A percentile compares a stretch with the other conserved stretches of the same genome.
These are phyloP conservation scores for Morpho deidamia DNA, from an alignment of 2,888 invertebrate species.

Conservation along the genomic window DNA sequence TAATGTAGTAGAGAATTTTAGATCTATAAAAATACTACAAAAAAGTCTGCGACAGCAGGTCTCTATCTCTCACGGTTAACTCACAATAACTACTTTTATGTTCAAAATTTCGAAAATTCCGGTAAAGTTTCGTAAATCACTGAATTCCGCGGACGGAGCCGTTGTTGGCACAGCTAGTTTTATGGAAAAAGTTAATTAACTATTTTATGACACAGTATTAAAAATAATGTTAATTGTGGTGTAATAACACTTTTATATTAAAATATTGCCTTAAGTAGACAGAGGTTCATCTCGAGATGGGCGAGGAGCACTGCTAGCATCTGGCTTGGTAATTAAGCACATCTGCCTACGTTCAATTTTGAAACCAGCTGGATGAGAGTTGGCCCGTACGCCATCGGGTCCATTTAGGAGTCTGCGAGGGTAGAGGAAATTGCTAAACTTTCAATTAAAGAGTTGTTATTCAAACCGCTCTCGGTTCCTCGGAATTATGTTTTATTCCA, in stretches of 20 bases:
- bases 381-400: constrained; percentile 65
- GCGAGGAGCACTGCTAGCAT: constrained; percentile 51
- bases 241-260: constrained; percentile 5
- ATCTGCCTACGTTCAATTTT: constrained; percentile 78
- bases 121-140: no score
- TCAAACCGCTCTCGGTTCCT: constrained; percentile 68
- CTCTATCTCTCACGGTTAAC: no score
- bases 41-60: no score
- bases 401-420: constrained; percentile 58
- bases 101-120: no score
- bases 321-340: constrained; percentile 75
- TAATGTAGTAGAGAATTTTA: no score
- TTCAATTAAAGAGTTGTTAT: constrained; percentile 79
- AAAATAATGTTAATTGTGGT: not conserved
- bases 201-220: not conserved
- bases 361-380: constrained; percentile 66
- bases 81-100: no score
- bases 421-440: constrained; percentile 78
- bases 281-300: constrained; percentile 66
- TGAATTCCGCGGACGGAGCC: no score
- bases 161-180: no score
- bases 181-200: no score
- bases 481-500: constrained; percentile 72
- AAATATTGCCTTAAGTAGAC: constrained; percentile 18
- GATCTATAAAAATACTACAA: no score